A percentile compares a stretch with the other conserved stretches of the same genome.
Evolutionary conservation across 2,888 invertebrate genomes (phyloP).

Genomic region (Acanthacorydalis orientalis): DNA sequence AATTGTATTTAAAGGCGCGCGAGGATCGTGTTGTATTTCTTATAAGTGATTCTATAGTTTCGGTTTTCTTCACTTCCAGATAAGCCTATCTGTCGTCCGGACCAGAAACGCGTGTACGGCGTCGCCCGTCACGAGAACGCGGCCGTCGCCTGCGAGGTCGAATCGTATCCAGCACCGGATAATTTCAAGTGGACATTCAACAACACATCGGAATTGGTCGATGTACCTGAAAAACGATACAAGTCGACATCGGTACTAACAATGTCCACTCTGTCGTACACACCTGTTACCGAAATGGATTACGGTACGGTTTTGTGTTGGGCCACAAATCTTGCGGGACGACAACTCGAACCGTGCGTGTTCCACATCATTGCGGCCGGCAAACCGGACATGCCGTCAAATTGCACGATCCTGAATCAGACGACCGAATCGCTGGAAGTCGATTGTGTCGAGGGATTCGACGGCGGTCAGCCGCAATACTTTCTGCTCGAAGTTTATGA

Average conservation of each 20-base stretch:
- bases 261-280: conserved; percentile 55
- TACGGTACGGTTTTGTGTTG: conserved; percentile 62
- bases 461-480: conserved; percentile 59
- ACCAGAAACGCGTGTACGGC: conserved; percentile 63
- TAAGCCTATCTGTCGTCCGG: conserved; percentile 64
- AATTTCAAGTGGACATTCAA: conserved; percentile 81
- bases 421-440: conserved; percentile 63
- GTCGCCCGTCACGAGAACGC: conserved; percentile 69
- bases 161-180: conserved; percentile 67
- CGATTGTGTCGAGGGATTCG: conserved; percentile 55
- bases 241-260: conserved; percentile 31
- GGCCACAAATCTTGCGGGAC: conserved; percentile 55
- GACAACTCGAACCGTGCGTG: conserved; percentile 54
- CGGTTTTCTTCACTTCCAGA: conserved; percentile 33
- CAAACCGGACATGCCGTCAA: conserved; percentile 59
- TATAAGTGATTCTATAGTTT: too few species aligned
- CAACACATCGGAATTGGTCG: conserved; percentile 67
- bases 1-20: too few species aligned
- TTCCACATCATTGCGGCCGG: conserved; percentile 61
- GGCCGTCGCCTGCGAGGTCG: conserved; percentile 66
- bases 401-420: conserved; percentile 60
- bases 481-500: conserved; percentile 61
- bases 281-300: conserved; percentile 56
- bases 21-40: too few species aligned
- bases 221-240: conserved; percentile 50